phyloP scores from a whole-genome alignment of 2,113 vertebrate genomes.

The Mixornis gularis region DNA sequence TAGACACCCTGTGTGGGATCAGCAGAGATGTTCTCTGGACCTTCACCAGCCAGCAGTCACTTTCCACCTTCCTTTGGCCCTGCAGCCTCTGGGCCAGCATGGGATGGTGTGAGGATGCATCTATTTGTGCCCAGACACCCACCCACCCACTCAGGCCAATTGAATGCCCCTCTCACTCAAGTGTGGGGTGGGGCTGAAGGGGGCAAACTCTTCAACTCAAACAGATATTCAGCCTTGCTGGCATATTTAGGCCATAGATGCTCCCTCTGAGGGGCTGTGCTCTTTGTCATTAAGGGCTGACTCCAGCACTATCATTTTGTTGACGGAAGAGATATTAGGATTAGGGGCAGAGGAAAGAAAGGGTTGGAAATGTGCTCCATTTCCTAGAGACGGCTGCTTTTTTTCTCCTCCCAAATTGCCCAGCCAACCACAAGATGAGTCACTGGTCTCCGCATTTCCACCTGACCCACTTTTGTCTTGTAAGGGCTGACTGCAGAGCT shows the following conservation, averaged over 20 bases:
- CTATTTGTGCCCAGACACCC: neutral
- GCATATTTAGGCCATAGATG: neutral
- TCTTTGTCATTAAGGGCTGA: neutral
- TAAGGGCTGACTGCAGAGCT: neutral
- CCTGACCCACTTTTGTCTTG: slow-evolving; percentile 52
- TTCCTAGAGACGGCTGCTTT: neutral
- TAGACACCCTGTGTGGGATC: neutral
- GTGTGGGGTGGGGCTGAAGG: no score
- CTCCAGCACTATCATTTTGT: neutral
- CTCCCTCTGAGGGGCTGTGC: neutral
- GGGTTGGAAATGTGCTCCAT: neutral
- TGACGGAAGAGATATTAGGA: neutral
- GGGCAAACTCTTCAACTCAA: neutral
- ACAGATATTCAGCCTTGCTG: neutral
- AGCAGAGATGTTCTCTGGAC: neutral
- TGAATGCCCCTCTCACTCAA: neutral
- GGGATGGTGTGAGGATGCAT: no score
- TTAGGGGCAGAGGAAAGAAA: slow-evolving; percentile 16
- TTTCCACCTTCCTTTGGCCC: neutral
- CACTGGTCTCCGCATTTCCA: slow-evolving; percentile 49
- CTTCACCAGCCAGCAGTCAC: neutral
- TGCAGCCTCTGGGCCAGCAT: neutral
- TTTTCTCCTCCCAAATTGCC: slow-evolving; percentile 30
- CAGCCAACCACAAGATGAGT: slow-evolving; percentile 53
- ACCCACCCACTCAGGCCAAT: neutral